These are phyloP conservation scores for Drosophila nebulosa DNA, from an alignment of 1,140 invertebrate genomes.

Conservation along the genomic window DNA sequence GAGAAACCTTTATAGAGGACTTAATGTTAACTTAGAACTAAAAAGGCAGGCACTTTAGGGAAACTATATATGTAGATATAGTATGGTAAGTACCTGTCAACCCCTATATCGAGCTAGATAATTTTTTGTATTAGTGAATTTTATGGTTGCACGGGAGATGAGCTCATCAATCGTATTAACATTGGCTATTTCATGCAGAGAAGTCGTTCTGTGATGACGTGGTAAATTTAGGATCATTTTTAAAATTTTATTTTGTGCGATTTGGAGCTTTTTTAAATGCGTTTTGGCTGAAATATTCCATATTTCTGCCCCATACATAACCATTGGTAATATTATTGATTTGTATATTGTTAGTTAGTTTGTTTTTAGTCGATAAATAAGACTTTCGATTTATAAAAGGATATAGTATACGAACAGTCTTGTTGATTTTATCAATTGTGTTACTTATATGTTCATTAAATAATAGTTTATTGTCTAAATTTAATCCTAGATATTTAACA, in stretches of 20 bases:
- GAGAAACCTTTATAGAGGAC: neutral
- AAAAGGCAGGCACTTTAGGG: neutral
- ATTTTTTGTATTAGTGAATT: neutral
- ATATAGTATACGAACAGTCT: constrained; percentile 2
- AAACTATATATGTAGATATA: neutral
- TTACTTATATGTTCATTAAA: constrained; percentile 6
- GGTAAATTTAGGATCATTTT: neutral
- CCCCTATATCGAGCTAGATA: neutral
- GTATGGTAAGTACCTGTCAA: neutral
- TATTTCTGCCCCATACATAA: neutral
- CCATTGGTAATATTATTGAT: constrained; percentile 3
- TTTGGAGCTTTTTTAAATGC: too few relatives aligned
- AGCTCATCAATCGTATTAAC: neutral
- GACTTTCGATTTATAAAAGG: constrained; percentile 5
- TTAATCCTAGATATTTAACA: constrained; percentile 3
- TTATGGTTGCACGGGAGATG: neutral
- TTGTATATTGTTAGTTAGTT: constrained; percentile 2
- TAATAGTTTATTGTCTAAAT: too few relatives aligned
- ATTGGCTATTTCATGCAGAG: neutral
- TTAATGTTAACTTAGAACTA: neutral
- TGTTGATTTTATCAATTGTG: constrained; percentile 5
- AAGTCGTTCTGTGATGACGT: neutral
- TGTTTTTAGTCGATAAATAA: constrained; percentile 4
- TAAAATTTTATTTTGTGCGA: neutral
- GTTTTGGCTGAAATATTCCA: neutral